Conservation (phyloP, 2,888 invertebrate species). For the Mesorhabditis sp. region DNA sequence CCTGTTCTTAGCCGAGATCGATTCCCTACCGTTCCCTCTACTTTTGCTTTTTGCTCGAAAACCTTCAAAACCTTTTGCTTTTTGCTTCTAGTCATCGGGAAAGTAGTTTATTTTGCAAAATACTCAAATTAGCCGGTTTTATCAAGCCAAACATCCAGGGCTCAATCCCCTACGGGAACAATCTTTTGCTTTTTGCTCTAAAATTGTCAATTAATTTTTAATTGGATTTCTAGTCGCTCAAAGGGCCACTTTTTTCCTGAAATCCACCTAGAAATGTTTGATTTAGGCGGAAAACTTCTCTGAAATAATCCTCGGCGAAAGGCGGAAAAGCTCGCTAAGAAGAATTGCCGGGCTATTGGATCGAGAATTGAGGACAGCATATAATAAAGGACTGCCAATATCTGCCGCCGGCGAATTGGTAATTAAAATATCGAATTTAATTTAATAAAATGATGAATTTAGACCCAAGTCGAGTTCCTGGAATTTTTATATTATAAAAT, state of each 20-base stretch:
- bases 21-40: no score
- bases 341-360: slow-evolving; percentile 27
- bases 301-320: slow-evolving; percentile 32
- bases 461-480: slow-evolving; percentile 40
- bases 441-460: slow-evolving; percentile 6
- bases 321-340: slow-evolving; percentile 28
- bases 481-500: slow-evolving; percentile 41
- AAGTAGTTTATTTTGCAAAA: background rate
- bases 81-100: background rate
- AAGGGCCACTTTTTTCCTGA: no score
- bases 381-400: slow-evolving; percentile 29
- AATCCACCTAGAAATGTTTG: no score
- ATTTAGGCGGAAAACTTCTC: slow-evolving; percentile 39
- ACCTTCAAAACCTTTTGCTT: background rate
- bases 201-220: no score
- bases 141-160: no score
- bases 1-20: no score
- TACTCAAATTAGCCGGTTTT: no score
- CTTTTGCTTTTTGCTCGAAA: no score
- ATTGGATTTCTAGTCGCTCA: no score
- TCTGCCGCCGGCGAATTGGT: background rate
- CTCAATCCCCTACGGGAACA: no score
- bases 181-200: no score
- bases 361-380: slow-evolving; percentile 29
- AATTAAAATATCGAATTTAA: background rate